Evolutionary conservation across 92 coral and sea anemone species (phyloP).

Genomic region (Pocillopora grandis): DNA sequence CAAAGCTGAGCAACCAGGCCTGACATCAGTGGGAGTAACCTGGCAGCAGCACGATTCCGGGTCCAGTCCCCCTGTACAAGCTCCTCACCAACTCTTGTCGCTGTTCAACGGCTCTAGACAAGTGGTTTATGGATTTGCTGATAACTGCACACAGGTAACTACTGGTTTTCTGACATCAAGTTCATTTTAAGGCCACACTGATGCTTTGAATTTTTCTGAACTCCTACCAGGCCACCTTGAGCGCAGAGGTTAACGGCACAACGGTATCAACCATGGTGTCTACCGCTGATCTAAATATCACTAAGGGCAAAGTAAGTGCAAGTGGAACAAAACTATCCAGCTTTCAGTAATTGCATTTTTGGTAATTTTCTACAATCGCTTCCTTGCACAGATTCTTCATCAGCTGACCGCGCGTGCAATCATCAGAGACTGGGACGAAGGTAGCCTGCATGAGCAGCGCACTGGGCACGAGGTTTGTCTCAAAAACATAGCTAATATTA

Average conservation of each 20-base stretch:
- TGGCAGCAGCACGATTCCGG: constrained; percentile 96
- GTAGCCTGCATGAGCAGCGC: constrained; percentile 79
- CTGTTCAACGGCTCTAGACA: constrained; percentile 93
- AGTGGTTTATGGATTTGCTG: constrained; percentile 94
- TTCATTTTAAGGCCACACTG: background rate
- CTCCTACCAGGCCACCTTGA: constrained; percentile 70
- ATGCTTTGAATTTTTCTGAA: background rate
- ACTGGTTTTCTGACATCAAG: background rate
- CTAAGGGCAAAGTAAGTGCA: constrained; percentile 78
- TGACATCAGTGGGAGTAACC: constrained; percentile 93
- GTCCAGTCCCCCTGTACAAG: constrained; percentile 86
- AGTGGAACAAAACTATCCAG: background rate
- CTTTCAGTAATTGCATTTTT: background rate
- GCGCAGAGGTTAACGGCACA: constrained; percentile 82
- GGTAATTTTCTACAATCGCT: background rate
- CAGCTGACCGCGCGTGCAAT: constrained; percentile 93
- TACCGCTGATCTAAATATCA: constrained; percentile 84
- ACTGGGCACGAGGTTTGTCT: constrained; percentile 84
- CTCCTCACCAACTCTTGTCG: constrained; percentile 89
- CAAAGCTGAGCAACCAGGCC: constrained; percentile 90
- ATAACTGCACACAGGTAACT: constrained; percentile 92
- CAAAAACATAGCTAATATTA: too few species aligned
- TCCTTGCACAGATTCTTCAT: constrained; percentile 68
- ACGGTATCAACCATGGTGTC: constrained; percentile 95
- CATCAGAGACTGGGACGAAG: constrained; percentile 98